Evolutionary conservation across 2,888 invertebrate genomes (phyloP), one percentile per base, ranked within the genome.

Genomic region (Horisme vitalbata): DNA sequence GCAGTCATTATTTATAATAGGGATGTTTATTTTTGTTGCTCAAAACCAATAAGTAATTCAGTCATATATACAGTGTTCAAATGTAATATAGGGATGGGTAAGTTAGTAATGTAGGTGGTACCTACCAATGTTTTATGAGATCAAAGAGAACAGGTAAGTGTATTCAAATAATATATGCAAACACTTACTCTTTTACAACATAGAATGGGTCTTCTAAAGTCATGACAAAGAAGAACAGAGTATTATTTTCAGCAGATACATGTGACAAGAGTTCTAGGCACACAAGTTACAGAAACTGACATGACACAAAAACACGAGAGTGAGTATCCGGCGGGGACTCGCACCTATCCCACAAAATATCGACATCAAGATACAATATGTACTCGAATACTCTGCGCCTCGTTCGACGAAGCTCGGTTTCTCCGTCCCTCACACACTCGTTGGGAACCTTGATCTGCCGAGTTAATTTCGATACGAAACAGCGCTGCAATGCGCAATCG

Each of bases 161-260:
- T n/a, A n/a, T n/a, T n/a, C n/a, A n/a, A n/a, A n/a, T n/a, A n/a
- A n/a, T n/a, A n/a, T n/a, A n/a, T n/a, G n/a, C n/a, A n/a, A n/a
- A n/a, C n/a, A 1, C 97, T 96, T 93, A 98, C 98, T 98, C 98
- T 94, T 97, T 97, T 70, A 98, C 98, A 87, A 97, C 97, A 93
- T 98, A 97, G 92, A 98, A 98, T 63, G 98, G 98, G 92, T 98
- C 98, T 92, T 98, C 98, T 90, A 98, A 93, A 93, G 97, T 97
- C 98, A 98, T 98, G 94, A 93, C 95, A 93, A 91, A 91, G 75
- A 84, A 78, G 71, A 83, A 68, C 52, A 68, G 66, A 57, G 64
- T 55, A 48, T 64, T 63, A 65, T 56, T 60, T 54, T 63, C 68
- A 75, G 61, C 59, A 62, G 71, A 73, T 63, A 69, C 86, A 86